Evolutionary conservation across 1,140 invertebrate species (phyloP).

Genomic region (Acromyrmex echinatior): DNA sequence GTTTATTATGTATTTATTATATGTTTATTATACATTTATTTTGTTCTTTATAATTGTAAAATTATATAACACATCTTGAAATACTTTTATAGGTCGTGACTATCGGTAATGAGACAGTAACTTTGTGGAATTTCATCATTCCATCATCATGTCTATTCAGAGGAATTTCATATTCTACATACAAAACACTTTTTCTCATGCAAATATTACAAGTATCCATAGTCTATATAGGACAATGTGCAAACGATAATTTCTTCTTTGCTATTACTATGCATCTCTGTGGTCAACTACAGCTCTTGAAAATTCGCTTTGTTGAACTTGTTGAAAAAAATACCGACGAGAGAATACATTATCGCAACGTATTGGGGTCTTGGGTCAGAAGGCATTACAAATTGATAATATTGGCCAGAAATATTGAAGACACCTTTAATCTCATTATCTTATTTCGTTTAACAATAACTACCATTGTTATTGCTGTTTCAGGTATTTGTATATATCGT

Average conservation of each 20-base stretch:
- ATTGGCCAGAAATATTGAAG: conserved; percentile 40
- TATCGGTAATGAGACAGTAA: conserved; percentile 17
- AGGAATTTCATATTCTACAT: conserved; percentile 31
- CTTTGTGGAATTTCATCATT: conserved; percentile 34
- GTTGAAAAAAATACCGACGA: not conserved
- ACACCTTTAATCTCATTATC: conserved; percentile 19
- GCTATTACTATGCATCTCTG: conserved; percentile 62
- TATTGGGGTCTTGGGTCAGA: conserved; percentile 11
- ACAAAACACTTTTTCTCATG: conserved; percentile 5
- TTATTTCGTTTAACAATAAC: conserved; percentile 27
- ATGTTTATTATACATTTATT: not conserved
- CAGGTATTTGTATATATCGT: conserved; percentile 24
- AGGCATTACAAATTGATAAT: conserved; percentile 29
- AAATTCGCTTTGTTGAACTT: conserved; percentile 21
- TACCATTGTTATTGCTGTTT: conserved; percentile 25
- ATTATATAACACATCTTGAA: not conserved
- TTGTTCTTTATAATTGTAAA: not conserved
- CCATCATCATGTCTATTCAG: conserved; percentile 2
- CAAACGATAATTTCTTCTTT: conserved; percentile 68
- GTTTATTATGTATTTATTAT: not conserved
- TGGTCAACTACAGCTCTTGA: conserved; percentile 65
- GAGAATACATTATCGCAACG: not conserved
- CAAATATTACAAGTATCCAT: conserved; percentile 22
- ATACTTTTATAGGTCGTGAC: conserved; percentile 24
- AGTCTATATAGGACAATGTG: not conserved